Evolutionary conservation across 2,888 invertebrate genomes (phyloP).

Genomic region (Cenopis cana): DNA sequence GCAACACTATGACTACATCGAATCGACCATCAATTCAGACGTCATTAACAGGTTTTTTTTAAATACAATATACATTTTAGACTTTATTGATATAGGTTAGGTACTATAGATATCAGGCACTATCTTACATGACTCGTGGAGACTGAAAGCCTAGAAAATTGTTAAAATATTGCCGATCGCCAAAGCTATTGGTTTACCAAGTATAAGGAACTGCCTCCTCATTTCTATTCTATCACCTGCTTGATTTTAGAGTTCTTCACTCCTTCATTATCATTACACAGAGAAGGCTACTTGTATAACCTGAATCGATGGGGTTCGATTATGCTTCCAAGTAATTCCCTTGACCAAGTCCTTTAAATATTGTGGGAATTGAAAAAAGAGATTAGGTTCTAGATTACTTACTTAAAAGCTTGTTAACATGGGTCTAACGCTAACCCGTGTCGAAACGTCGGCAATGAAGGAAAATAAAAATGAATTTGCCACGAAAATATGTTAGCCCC

Average conservation of each 20-base stretch:
- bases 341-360: neutral
- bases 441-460: too few relatives aligned
- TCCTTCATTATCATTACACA: neutral
- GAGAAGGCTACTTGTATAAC: neutral
- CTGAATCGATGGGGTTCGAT: neutral
- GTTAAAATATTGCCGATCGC: neutral
- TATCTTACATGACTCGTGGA: too few relatives aligned
- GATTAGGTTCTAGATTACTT: too few relatives aligned
- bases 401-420: neutral
- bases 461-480: too few relatives aligned
- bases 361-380: neutral
- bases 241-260: neutral
- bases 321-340: neutral
- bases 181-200: neutral
- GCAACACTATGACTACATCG: neutral
- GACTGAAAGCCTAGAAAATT: too few relatives aligned
- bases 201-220: neutral
- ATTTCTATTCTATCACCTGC: neutral
- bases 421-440: too few relatives aligned
- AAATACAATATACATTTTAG: too few relatives aligned
- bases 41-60: conserved; percentile 2
- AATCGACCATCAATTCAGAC: neutral
- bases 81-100: too few relatives aligned
- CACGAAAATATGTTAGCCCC: too few relatives aligned
- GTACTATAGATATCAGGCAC: too few relatives aligned